A percentile compares a stretch with the other conserved stretches of the same genome.
Evolutionary conservation across 2,888 invertebrate species (phyloP).

Genomic region (Octonoba sinensis): DNA sequence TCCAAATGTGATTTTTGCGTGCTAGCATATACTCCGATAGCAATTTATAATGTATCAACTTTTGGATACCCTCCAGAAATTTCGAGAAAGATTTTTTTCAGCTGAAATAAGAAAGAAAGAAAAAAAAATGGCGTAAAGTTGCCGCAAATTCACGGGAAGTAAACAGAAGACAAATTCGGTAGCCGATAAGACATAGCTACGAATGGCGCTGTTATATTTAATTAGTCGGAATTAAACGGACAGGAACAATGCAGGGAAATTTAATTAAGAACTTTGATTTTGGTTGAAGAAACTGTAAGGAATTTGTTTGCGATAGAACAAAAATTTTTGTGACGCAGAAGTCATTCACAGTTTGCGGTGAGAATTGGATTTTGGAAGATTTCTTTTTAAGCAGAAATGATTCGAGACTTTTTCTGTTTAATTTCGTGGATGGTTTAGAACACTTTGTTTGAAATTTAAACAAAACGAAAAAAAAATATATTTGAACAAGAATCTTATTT

Average conservation of each 20-base stretch:
- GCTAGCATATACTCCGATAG: conserved; percentile 18
- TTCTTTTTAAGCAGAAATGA: too few species aligned
- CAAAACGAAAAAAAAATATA: too few species aligned
- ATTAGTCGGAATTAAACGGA: conserved; percentile 56
- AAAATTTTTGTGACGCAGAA: too few species aligned
- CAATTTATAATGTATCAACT: conserved; percentile 26
- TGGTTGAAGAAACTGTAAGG: conserved; percentile 29
- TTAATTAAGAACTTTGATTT: conserved; percentile 53
- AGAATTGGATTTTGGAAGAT: too few species aligned
- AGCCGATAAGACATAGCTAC: conserved; percentile 30
- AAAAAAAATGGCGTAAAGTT: background rate
- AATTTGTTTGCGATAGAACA: conserved; percentile 50
- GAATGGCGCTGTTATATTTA: conserved; percentile 57
- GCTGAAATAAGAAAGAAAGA: conserved; percentile 5
- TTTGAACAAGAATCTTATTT: too few species aligned
- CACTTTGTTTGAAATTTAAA: too few species aligned
- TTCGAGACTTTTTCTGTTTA: too few species aligned
- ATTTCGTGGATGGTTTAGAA: too few species aligned
- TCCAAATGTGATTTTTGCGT: conserved; percentile 61
- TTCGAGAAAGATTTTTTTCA: conserved; percentile 5
- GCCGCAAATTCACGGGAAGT: too few species aligned
- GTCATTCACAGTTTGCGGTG: too few species aligned
- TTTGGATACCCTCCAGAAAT: conserved; percentile 24
- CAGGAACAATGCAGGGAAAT: conserved; percentile 13
- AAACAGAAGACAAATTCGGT: background rate